A percentile compares a stretch with the other conserved stretches of the same genome.
Evolutionary conservation across 2,888 invertebrate genomes (phyloP).

Genomic region (Alsophila aescularia): DNA sequence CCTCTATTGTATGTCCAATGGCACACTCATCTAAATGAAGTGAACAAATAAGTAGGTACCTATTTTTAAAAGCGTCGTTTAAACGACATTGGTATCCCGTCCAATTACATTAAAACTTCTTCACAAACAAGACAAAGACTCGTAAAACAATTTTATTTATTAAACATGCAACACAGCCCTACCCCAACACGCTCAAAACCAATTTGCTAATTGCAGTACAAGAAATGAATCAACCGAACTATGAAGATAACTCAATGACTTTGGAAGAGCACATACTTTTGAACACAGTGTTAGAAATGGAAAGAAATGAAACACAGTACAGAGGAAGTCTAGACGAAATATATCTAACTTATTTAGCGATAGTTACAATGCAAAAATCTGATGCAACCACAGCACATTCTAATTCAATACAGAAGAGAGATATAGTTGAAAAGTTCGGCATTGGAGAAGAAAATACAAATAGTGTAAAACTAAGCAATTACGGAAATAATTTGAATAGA

Average conservation of each 20-base stretch:
- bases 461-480: neutral
- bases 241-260: slow-evolving; percentile 50
- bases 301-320: slow-evolving; percentile 55
- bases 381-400: slow-evolving; percentile 41
- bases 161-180: slow-evolving; percentile 31
- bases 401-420: slow-evolving; percentile 55
- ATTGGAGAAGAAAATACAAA: neutral
- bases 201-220: slow-evolving; percentile 58
- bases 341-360: slow-evolving; percentile 65
- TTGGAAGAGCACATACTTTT: slow-evolving; percentile 62
- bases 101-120: slow-evolving; percentile 16
- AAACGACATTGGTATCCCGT: neutral
- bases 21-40: neutral
- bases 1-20: too few relatives aligned
- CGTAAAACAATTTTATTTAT: slow-evolving; percentile 24
- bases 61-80: too few relatives aligned
- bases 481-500: neutral
- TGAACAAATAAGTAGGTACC: neutral
- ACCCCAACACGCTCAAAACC: slow-evolving; percentile 24
- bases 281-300: slow-evolving; percentile 63
- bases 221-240: slow-evolving; percentile 46
- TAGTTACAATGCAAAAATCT: slow-evolving; percentile 55
- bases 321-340: slow-evolving; percentile 64
- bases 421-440: slow-evolving; percentile 43
- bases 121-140: slow-evolving; percentile 14